Evolutionary conservation across 2,113 vertebrate genomes (phyloP).

Genomic region (Eublepharis macularius): DNA sequence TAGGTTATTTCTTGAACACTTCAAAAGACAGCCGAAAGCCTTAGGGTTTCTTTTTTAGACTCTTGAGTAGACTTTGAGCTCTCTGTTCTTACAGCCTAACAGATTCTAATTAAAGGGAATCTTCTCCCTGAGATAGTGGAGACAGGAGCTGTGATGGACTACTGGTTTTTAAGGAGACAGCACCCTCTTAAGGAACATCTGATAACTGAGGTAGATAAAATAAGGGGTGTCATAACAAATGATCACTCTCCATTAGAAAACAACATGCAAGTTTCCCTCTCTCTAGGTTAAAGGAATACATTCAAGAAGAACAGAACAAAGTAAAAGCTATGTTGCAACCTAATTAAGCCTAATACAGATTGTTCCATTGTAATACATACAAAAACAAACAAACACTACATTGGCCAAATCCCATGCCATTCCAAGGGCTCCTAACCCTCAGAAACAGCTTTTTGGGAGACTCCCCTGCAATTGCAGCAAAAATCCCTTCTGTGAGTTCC

Average conservation of each 20-base stretch:
- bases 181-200: slow-evolving; percentile 5
- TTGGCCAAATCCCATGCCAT: no score
- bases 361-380: no score
- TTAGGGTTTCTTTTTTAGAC: no score
- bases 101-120: background rate
- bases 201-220: background rate
- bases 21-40: no score
- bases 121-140: background rate
- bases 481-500: no score
- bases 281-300: background rate
- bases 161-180: background rate
- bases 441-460: no score
- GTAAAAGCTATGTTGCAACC: background rate
- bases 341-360: background rate
- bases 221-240: background rate
- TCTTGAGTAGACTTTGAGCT: background rate
- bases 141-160: background rate
- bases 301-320: background rate
- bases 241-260: background rate
- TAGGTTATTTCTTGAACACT: no score
- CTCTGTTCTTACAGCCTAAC: background rate
- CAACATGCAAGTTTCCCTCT: background rate
- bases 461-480: no score
- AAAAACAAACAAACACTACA: no score
- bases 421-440: no score